Evolutionary conservation across 2,113 vertebrate genomes (phyloP), one percentile per base, ranked within the genome.

Genomic region (Barbus barbus): DNA sequence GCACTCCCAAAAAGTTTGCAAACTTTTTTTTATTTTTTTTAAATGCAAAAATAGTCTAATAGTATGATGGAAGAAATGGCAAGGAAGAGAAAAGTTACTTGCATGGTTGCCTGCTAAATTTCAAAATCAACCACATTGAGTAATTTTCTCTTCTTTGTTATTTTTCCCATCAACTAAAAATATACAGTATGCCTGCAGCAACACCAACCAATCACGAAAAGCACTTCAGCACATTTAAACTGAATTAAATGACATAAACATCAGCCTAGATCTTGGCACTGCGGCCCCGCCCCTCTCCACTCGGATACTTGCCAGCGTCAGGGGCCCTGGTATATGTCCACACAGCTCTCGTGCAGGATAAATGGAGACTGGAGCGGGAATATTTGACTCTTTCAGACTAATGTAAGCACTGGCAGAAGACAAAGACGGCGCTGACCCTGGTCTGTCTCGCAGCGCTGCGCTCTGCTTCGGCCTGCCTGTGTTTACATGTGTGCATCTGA

Each of bases 381-480:
- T 92, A 92, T 93, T 93, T 92, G 91, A 90, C 94, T 94, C 93
- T 93, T 93, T 91, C 91, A 77, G 89, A 89, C 89, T 91, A 89
- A 91, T 94, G 86, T 94, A 95, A 94, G 94, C 93, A 94, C 85
- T 94, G 92, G 93, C 92, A 91, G 89, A 85, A 91, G 91, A 94
- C 91, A 91, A 93, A 92, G 93, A 92, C 89, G 76, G 84, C 51
- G 90, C 93, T 90, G 94, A 93, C 95, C 91, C 86, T 87, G 92
- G 89, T 89, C 91, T 89, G 79, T 90, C 91, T 90, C 88, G 91
- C 95, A 92, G 91, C 93, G 89, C 90, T 91, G 92, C 91, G 92
- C 91, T 91, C 94, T 96, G 94, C 95, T 95, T 94, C 93, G 94
- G 88, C 89, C 88, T 85, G 91, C 91, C 90, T 95, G 93, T 96